These are phyloP conservation scores for Bursaphelenchus okinawaensis DNA, from an alignment of 2,888 invertebrate genomes.

Conservation along the genomic window DNA sequence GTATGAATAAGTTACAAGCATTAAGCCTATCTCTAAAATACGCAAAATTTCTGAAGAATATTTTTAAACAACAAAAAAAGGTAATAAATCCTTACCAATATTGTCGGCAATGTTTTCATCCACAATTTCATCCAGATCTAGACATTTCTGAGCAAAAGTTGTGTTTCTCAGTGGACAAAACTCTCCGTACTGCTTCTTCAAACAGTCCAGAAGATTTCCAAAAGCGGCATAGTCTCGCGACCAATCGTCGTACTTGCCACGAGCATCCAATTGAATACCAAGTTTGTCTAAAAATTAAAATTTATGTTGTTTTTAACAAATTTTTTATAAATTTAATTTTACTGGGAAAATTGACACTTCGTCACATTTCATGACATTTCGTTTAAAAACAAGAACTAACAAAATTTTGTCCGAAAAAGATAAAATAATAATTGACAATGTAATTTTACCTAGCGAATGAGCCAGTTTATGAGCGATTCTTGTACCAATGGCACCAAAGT, in stretches of 20 bases:
- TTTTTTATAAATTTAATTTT: no score
- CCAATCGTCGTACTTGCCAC: background rate
- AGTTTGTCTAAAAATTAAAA: background rate
- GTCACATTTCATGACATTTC: no score
- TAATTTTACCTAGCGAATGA: constrained; percentile 9
- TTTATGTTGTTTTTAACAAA: background rate
- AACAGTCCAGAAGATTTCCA: background rate
- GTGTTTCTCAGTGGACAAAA: constrained; percentile 19
- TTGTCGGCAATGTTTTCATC: constrained; percentile 65
- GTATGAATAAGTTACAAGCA: no score
- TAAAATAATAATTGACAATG: no score
- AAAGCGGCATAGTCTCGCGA: background rate
- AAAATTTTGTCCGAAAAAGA: no score
- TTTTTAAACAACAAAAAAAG: no score
- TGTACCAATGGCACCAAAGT: constrained; percentile 89
- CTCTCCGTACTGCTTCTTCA: background rate
- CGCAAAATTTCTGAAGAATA: no score
- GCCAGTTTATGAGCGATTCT: constrained; percentile 64
- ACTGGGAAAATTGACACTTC: no score
- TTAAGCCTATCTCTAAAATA: no score
- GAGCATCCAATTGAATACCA: background rate
- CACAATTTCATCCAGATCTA: constrained; percentile 57
- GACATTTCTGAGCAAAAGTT: constrained; percentile 7
- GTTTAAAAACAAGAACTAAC: no score
- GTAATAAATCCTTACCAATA: constrained; percentile 60